Percentiles rank a stretch among this genome's conserved stretches.
Conservation (phyloP, 2,797 vertebrate species). For the Arnoldichthys spilopterus region DNA sequence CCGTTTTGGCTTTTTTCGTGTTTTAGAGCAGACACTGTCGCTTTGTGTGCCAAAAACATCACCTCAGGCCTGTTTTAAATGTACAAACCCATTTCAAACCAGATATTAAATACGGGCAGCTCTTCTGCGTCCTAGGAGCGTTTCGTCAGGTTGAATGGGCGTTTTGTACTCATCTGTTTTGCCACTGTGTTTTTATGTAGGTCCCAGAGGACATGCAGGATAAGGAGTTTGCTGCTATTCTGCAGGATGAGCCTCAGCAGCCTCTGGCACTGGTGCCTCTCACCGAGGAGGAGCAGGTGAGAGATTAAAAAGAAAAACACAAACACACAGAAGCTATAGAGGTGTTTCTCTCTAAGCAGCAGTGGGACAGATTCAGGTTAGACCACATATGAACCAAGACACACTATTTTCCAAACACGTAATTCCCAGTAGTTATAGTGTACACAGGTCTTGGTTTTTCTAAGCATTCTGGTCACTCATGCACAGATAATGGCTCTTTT, state of each 20-base stretch:
- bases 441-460: not conserved
- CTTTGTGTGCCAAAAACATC: not conserved
- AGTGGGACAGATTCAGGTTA: not conserved
- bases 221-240: slow-evolving; percentile 91
- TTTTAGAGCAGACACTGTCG: not conserved
- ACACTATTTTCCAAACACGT: slow-evolving; percentile 16
- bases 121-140: not conserved
- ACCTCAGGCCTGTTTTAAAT: not conserved
- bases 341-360: slow-evolving; percentile 4
- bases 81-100: too few species aligned
- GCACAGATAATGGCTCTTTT: not conserved
- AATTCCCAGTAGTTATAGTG: not conserved
- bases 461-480: not conserved
- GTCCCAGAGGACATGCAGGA: slow-evolving; percentile 94
- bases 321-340: slow-evolving; percentile 19
- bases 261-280: slow-evolving; percentile 90
- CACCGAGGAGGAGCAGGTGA: slow-evolving; percentile 94
- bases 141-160: not conserved
- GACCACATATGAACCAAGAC: not conserved
- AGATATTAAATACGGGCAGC: not conserved
- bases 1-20: slow-evolving; percentile 4
- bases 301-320: slow-evolving; percentile 41
- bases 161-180: slow-evolving; percentile 11
- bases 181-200: slow-evolving; percentile 63
- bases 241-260: slow-evolving; percentile 90